Percentiles rank a stretch among this genome's conserved stretches.
Conservation (phyloP, 2,797 vertebrate genomes). For the Parauchenoglanis ngamensis region DNA sequence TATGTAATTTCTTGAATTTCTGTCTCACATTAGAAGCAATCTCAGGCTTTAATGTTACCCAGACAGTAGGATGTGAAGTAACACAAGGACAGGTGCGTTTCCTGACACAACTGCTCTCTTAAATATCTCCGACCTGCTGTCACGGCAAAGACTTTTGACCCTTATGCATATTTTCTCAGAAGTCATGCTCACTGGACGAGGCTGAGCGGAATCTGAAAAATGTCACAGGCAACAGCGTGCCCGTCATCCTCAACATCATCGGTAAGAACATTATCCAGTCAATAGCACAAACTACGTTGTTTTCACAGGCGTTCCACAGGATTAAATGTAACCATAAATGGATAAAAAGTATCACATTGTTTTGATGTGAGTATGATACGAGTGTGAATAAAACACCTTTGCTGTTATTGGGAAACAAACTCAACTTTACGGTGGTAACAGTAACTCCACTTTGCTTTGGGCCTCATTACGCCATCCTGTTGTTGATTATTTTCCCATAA, state of each 20-base stretch:
- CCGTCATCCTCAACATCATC: conserved; percentile 80
- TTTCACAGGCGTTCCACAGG: neutral
- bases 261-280: conserved; percentile 59
- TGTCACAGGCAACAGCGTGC: conserved; percentile 79
- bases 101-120: neutral
- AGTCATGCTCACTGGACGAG: conserved; percentile 62
- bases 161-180: conserved; percentile 51
- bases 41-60: conserved; percentile 41
- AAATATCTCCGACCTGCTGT: neutral
- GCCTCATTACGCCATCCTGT: neutral
- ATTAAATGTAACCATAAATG: neutral
- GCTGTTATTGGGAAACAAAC: neutral
- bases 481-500: neutral
- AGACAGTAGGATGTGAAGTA: conserved; percentile 31
- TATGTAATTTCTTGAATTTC: neutral
- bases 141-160: neutral
- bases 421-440: neutral
- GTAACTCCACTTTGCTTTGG: neutral
- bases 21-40: conserved; percentile 9
- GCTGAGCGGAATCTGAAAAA: conserved; percentile 79
- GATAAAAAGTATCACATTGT: neutral
- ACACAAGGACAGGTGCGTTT: conserved; percentile 29
- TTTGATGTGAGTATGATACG: too few species aligned
- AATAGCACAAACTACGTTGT: neutral
- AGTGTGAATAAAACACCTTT: neutral